phyloP scores from a whole-genome alignment of 1,140 invertebrate genomes.

The Probaryconus sp. region DNA sequence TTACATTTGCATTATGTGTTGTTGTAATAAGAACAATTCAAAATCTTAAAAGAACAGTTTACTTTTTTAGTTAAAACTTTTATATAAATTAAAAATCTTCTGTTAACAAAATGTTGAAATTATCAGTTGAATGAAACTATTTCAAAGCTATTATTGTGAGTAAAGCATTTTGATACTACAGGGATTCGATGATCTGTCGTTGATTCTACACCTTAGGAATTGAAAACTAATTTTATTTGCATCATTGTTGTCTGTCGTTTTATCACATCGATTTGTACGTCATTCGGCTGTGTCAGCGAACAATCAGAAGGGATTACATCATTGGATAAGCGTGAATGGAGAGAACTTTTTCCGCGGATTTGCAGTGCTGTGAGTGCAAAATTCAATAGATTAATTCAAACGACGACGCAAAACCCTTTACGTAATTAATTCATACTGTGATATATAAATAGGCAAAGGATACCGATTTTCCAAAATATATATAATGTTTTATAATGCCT shows the following conservation, averaged over 20 bases:
- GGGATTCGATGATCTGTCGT: too few relatives aligned
- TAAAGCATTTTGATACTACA: too few relatives aligned
- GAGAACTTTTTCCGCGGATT: slow-evolving; percentile 39
- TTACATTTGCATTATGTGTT: slow-evolving; percentile 1
- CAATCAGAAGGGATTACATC: slow-evolving; percentile 50
- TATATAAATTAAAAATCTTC: too few relatives aligned
- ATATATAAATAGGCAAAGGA: slow-evolving; percentile 21
- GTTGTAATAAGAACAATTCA: too few relatives aligned
- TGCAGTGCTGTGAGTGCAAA: slow-evolving; percentile 31
- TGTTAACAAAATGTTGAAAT: too few relatives aligned
- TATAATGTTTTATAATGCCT: too few relatives aligned
- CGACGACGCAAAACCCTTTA: slow-evolving; percentile 13
- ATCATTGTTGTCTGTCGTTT: slow-evolving; percentile 23
- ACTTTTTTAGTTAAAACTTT: too few relatives aligned
- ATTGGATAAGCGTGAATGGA: slow-evolving; percentile 36
- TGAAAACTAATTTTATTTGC: slow-evolving; percentile 22
- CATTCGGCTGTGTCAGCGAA: slow-evolving; percentile 45
- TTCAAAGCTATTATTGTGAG: too few relatives aligned
- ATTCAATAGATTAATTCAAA: slow-evolving; percentile 52
- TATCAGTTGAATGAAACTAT: too few relatives aligned
- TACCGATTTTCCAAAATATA: too few relatives aligned
- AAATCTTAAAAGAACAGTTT: too few relatives aligned
- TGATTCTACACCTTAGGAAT: too few relatives aligned
- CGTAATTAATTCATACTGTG: slow-evolving; percentile 41
- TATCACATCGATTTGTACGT: slow-evolving; percentile 13